Evolutionary conservation across 2,113 vertebrate genomes (phyloP), one percentile per base, ranked within the genome.

Genomic region (Coracopsis vasa): DNA sequence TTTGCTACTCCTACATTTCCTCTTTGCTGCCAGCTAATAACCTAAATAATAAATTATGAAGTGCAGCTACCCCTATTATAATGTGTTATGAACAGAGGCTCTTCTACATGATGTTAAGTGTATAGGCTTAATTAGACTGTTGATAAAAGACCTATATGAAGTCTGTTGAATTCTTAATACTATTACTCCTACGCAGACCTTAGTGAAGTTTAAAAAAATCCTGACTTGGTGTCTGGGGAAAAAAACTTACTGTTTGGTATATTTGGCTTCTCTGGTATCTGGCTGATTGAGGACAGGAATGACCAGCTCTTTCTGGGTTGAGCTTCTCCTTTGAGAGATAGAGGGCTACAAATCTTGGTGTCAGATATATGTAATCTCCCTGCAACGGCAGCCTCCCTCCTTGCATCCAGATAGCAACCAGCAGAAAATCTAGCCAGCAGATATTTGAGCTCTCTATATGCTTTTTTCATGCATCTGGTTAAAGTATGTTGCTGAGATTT

Each of bases 291-390:
- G 11, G 21, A 17, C 3, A 61, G 14, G 24, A n/a, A n/a, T 1
- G 1, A 53, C 3, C 24, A 75, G 9, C 1, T 50, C 2, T 50
- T 83, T 28, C 19, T 15, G 47, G 39, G 11, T 11, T 0, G 4
- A 82, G 19, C 7, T 51, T 88, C 86, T 54, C 48, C 29, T 50
- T 65, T 41, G 35, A 87, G 21, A 73, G 11, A 33, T 0, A 7
- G 17, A 80, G 11, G 18, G 27, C 47, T 64, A 18, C 4, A 20
- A 45, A 90, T 33, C 11, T 13, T 70, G 16, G 2, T 4, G 9
- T 70, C 35, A 60, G 21, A n/a, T 12, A 14, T 9, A 17, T 3
- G 9, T 20, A 39, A 45, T 12, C 24, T 62, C 12, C 7, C 54
- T 61, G 39, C 3, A 5, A 39, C 17, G 16, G 21, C 45, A 47